phyloP scores from a whole-genome alignment of 2,797 vertebrate genomes.

The Lacerta viridis region DNA sequence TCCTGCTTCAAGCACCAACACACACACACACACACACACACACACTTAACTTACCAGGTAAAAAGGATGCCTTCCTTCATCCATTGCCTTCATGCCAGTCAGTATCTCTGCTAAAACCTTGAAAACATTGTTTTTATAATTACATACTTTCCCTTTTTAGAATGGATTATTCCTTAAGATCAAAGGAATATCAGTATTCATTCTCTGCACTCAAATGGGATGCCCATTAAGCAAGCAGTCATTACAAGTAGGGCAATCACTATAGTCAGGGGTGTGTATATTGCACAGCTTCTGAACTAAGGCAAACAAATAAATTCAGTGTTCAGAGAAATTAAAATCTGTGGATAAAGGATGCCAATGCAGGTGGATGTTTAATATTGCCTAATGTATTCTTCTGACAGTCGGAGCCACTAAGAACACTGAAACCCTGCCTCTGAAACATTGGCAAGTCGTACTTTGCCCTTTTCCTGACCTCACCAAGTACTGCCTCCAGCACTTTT shows the following conservation, averaged over 20 bases:
- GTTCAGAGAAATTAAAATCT: not conserved
- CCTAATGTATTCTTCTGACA: not conserved
- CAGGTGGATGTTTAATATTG: not conserved
- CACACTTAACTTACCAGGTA: slow-evolving; percentile 79
- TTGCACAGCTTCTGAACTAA: not conserved
- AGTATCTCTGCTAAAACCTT: slow-evolving; percentile 83
- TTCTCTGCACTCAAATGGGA: slow-evolving; percentile 14
- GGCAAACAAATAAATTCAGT: not conserved
- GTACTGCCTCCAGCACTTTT: not conserved
- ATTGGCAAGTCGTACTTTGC: not conserved
- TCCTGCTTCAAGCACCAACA: not conserved
- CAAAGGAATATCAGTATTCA: not conserved
- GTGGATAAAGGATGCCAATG: not conserved
- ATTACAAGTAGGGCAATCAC: not conserved
- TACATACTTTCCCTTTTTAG: not conserved
- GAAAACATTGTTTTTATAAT: slow-evolving; percentile 28
- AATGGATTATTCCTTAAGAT: slow-evolving; percentile 14
- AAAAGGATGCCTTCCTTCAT: slow-evolving; percentile 74
- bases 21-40: not conserved
- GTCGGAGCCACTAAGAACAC: not conserved
- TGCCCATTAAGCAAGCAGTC: not conserved
- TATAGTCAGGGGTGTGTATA: not conserved
- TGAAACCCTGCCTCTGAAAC: not conserved
- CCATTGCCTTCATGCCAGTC: slow-evolving; percentile 80
- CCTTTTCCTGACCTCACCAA: not conserved